Base-by-base conservation (phyloP, 2,113 vertebrate genomes). In the Salminus brasiliensis region DNA sequence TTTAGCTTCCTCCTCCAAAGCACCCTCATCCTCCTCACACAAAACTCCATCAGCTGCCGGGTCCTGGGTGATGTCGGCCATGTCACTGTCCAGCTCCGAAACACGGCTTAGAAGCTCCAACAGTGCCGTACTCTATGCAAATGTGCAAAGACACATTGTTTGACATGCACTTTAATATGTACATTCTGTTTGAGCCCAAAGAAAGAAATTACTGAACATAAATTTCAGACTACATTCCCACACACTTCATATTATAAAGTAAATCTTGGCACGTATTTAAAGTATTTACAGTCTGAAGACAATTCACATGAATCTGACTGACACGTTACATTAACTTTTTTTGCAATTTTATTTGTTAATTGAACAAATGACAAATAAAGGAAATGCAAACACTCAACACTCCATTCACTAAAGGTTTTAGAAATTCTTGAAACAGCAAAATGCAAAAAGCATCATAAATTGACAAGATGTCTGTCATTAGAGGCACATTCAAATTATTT, bases 21-120 rank as follows among this genome's bases (percentile, higher is more conserved):
- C 45, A 45, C 49, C 41, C 0, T 93, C 75, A 34, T 89, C 88
- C 16, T 88, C 25, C 72, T 82, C 85, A 30, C 57, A 86, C 83
- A 87, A 79, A 75, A 83, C 0, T 39, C 90, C 82, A 81, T 96
- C 95, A 34, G 83, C 84, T 10, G 87, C 78, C 2, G 91, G 87
- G 77, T 95, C 95, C 91, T 98, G 97, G 5, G 97, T 98, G 90
- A 99, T 94, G 89, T 99, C 97, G 0, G 95, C 93, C 98, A 99
- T 99, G 84, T 98, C 97, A 0, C 97, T 99, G 92, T 99, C 98
- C 87, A 97, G 83, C 74, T 98, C 98, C 3, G 92, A 87, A 47
- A 93, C 89, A 8, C 89, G 87, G 12, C 93, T 92, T 78, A 93
- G 88, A 5, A 93, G 92, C 55, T 98, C 96, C 83, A 92, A 83